Conservation (phyloP, 2,113 vertebrate species). For the Regulus satrapa region DNA sequence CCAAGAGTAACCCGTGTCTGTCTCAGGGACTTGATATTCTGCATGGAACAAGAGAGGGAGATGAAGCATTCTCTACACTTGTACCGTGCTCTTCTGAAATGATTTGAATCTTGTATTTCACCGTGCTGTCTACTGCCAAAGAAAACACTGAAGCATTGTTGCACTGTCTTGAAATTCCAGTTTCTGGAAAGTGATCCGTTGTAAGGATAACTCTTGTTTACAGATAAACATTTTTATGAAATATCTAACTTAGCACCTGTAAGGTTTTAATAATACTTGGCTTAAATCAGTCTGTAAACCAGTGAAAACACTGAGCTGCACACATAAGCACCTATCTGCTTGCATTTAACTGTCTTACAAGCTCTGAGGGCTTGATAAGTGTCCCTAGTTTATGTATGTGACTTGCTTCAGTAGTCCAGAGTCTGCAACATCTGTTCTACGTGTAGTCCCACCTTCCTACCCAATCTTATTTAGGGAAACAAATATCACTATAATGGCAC, state of each 20-base stretch:
- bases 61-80: conserved; percentile 83
- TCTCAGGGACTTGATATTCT: conserved; percentile 90
- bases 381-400: background rate
- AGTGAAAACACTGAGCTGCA: conserved; percentile 8
- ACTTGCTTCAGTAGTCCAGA: conserved; percentile 9
- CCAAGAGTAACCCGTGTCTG: conserved; percentile 83
- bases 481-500: background rate
- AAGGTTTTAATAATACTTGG: conserved; percentile 41
- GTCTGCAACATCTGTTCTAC: conserved; percentile 4
- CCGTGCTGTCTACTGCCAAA: conserved; percentile 74
- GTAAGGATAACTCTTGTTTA: conserved; percentile 70
- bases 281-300: conserved; percentile 47
- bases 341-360: background rate
- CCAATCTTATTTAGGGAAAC: background rate
- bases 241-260: conserved; percentile 26
- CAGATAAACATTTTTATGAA: conserved; percentile 60
- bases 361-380: background rate
- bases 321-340: background rate
- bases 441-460: conserved; percentile 27
- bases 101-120: conserved; percentile 23
- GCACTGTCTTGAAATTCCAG: conserved; percentile 60
- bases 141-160: conserved; percentile 58
- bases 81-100: conserved; percentile 87
- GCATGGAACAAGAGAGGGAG: conserved; percentile 88
- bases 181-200: conserved; percentile 54